These are phyloP conservation scores for Meriones psammophilus DNA, from an alignment of 2,797 vertebrate genomes.

Conservation along the genomic window DNA sequence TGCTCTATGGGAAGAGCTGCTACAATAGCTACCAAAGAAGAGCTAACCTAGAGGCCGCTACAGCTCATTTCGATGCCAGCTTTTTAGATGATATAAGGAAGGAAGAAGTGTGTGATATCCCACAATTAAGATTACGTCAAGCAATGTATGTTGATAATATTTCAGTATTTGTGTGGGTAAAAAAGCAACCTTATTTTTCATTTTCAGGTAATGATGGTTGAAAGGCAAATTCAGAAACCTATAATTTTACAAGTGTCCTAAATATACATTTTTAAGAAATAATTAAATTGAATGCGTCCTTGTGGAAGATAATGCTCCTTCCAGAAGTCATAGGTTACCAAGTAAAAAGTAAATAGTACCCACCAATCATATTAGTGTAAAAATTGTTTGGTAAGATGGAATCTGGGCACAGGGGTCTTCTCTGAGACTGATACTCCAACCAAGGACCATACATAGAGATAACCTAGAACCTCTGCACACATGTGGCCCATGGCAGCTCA, in stretches of 20 bases:
- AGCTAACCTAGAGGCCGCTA: too few species aligned
- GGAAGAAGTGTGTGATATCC: not conserved
- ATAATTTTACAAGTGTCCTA: not conserved
- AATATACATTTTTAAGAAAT: not conserved
- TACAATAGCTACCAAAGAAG: not conserved
- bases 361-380: not conserved
- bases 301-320: not conserved
- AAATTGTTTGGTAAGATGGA: not conserved
- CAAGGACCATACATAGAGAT: too few species aligned
- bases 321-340: not conserved
- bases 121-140: not conserved
- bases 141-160: not conserved
- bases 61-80: too few species aligned
- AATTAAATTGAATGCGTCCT: not conserved
- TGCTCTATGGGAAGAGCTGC: too few species aligned
- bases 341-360: not conserved
- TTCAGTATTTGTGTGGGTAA: not conserved
- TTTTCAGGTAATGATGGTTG: not conserved
- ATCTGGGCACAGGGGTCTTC: too few species aligned
- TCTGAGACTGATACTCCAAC: too few species aligned
- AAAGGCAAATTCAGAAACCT: too few species aligned
- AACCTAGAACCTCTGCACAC: too few species aligned
- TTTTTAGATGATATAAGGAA: not conserved
- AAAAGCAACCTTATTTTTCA: not conserved
- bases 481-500: too few species aligned